A percentile compares a stretch with the other conserved stretches of the same genome.
These are phyloP conservation scores for Cistogaster globosa DNA, from an alignment of 2,888 invertebrate species.

Conservation along the genomic window DNA sequence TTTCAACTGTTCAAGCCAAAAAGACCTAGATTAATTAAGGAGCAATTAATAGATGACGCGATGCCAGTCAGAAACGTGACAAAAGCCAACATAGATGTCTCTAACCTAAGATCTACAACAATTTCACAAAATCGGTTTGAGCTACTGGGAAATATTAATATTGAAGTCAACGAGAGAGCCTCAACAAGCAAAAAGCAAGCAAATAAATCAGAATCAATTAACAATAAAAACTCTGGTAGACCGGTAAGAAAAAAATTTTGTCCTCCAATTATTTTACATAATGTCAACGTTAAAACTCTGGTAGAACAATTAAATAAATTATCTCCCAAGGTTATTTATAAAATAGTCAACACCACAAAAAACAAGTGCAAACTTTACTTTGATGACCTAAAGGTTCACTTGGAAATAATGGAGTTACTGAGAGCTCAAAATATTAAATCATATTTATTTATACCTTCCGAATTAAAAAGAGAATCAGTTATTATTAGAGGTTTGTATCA, in stretches of 20 bases:
- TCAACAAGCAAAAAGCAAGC: no score
- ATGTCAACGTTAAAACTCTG: neutral
- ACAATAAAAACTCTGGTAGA: neutral
- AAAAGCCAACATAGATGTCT: no score
- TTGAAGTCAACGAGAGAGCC: no score
- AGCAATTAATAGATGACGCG: no score
- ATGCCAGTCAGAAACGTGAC: no score
- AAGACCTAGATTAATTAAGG: no score
- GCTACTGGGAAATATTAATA: no score
- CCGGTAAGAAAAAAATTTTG: neutral
- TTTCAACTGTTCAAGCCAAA: no score
- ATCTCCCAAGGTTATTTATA: neutral
- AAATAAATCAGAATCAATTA: no score
- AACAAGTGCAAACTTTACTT: neutral
- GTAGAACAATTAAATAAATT: neutral
- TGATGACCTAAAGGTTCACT: neutral
- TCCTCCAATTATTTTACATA: conserved; percentile 8
- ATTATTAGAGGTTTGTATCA: conserved; percentile 23
- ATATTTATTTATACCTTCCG: conserved; percentile 13
- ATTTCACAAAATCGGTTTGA: no score
- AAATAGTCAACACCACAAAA: neutral
- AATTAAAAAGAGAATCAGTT: conserved; percentile 11
- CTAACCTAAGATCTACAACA: no score
- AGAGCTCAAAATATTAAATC: neutral
- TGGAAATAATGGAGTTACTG: neutral